A percentile compares a stretch with the other conserved stretches of the same genome.
Conservation (phyloP, 1,140 invertebrate species). For the Solenopsis invicta region DNA sequence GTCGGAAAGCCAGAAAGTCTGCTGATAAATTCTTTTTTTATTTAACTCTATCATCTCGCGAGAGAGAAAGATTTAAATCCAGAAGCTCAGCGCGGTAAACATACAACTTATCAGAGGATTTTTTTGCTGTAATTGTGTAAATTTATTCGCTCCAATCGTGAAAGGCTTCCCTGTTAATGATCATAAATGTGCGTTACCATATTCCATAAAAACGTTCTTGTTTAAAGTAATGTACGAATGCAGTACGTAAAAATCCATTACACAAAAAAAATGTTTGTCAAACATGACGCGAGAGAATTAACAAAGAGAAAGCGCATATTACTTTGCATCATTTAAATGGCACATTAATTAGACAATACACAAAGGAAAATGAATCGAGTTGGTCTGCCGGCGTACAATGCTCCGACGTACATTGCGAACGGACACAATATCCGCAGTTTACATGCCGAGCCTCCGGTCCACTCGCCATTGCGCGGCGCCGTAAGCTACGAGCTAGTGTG, state of each 20-base stretch:
- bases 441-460: constrained; percentile 21
- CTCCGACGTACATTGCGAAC: background rate
- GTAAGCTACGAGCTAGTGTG: constrained; percentile 29
- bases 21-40: constrained; percentile 27
- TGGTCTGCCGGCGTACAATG: background rate
- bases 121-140: constrained; percentile 13
- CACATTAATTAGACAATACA: constrained; percentile 1
- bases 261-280: background rate
- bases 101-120: background rate
- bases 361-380: background rate
- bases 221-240: background rate
- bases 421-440: constrained; percentile 42
- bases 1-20: background rate
- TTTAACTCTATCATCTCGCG: background rate
- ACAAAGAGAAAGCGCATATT: background rate
- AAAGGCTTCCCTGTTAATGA: background rate
- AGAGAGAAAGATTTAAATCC: constrained; percentile 18
- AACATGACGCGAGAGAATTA: background rate
- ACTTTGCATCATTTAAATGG: background rate
- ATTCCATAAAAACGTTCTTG: background rate
- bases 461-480: constrained; percentile 27
- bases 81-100: background rate
- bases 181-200: background rate
- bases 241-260: background rate
- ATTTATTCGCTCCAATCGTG: background rate